These are phyloP conservation scores for Addax nasomaculatus DNA, from an alignment of 2,113 vertebrate genomes.

Conservation along the genomic window DNA sequence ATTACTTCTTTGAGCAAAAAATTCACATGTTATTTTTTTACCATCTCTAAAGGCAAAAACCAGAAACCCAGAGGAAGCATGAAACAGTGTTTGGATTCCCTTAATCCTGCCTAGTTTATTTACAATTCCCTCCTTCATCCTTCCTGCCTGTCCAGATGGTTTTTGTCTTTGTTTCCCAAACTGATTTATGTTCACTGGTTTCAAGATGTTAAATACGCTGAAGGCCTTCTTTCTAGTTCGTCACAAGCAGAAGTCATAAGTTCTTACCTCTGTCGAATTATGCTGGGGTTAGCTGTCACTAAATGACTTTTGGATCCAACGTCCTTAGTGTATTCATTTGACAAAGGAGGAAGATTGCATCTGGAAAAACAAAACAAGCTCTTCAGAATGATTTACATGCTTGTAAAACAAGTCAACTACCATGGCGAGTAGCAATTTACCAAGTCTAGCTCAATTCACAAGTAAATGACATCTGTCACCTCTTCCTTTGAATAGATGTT, in stretches of 20 bases:
- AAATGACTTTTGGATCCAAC: conserved; percentile 92
- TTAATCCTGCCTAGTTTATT: not conserved
- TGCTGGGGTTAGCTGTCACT: conserved; percentile 98
- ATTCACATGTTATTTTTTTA: not conserved
- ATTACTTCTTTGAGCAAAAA: not conserved
- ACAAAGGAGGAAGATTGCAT: conserved; percentile 96
- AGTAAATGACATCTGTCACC: not conserved
- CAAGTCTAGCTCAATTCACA: conserved; percentile 18
- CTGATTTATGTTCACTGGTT: not conserved
- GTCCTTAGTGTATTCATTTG: conserved; percentile 89
- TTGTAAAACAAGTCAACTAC: not conserved
- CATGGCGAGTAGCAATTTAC: not conserved
- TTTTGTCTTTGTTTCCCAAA: conserved; percentile 8
- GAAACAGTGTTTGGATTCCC: not conserved
- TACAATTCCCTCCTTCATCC: conserved; percentile 11
- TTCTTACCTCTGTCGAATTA: conserved; percentile 94
- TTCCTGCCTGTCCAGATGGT: conserved; percentile 41
- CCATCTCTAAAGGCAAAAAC: not conserved
- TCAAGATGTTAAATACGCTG: not conserved
- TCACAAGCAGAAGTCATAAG: not conserved
- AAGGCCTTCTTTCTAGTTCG: not conserved
- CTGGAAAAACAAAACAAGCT: conserved; percentile 75
- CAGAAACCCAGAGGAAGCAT: not conserved
- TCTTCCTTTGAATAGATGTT: conserved; percentile 10
- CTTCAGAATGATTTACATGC: not conserved